A percentile compares a stretch with the other conserved stretches of the same genome.
These are phyloP conservation scores for Octopus sinensis DNA, from an alignment of 1,140 invertebrate genomes.

Conservation along the genomic window DNA sequence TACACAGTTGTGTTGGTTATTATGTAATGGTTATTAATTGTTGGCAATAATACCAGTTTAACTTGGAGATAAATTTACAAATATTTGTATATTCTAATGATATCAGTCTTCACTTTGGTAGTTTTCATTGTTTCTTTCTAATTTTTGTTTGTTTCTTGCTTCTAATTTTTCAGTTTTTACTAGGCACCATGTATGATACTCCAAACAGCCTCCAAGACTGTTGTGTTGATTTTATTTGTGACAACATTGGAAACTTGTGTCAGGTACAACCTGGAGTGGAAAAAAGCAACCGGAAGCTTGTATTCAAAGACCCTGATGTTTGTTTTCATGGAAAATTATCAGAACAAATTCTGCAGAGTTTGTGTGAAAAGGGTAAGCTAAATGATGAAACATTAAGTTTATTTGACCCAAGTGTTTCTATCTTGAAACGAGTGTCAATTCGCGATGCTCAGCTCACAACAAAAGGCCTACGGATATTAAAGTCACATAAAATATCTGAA, in stretches of 20 bases:
- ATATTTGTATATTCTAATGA: no score
- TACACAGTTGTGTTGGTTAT: no score
- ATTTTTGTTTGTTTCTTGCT: not conserved
- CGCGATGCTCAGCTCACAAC: conserved; percentile 61
- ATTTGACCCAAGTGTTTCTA: conserved; percentile 68
- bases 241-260: conserved; percentile 67
- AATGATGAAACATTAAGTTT: conserved; percentile 68
- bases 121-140: not conserved
- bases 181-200: conserved; percentile 46
- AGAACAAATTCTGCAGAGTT: conserved; percentile 66
- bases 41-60: no score
- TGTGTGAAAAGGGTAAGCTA: conserved; percentile 67
- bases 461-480: conserved; percentile 67
- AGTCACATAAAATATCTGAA: conserved; percentile 65
- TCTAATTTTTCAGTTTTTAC: not conserved
- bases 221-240: conserved; percentile 71
- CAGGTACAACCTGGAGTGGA: conserved; percentile 46
- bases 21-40: no score
- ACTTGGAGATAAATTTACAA: no score
- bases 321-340: conserved; percentile 70
- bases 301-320: conserved; percentile 66
- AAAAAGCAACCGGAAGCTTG: conserved; percentile 54
- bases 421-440: conserved; percentile 61
- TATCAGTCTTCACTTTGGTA: no score
- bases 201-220: conserved; percentile 63